Percentiles rank a stretch among this genome's conserved stretches.
Evolutionary conservation across 2,888 invertebrate species (phyloP).

Genomic region (Rhagonycha lutea): DNA sequence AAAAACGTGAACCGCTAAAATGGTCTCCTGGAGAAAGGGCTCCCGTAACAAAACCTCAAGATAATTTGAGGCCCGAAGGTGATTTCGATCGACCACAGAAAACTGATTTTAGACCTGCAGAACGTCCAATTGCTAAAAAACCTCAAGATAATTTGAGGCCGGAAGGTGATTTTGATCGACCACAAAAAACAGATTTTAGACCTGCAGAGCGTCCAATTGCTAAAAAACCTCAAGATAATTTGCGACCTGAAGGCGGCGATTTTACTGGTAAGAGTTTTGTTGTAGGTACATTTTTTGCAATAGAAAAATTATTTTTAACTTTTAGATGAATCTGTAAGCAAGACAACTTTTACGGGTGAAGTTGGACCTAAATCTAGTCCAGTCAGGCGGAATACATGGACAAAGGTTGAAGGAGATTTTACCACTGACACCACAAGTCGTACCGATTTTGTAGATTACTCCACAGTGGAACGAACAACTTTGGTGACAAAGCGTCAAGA

Average conservation of each 20-base stretch:
- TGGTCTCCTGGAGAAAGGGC: constrained; percentile 57
- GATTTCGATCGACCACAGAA: constrained; percentile 56
- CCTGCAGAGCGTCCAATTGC: constrained; percentile 53
- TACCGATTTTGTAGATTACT: constrained; percentile 69
- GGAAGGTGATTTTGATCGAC: constrained; percentile 62
- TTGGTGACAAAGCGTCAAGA: constrained; percentile 64
- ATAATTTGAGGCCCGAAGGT: constrained; percentile 57
- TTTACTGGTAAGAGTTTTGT: constrained; percentile 58
- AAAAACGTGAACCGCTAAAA: constrained; percentile 40
- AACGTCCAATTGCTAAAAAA: constrained; percentile 50
- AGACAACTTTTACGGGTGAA: constrained; percentile 71
- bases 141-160: constrained; percentile 55
- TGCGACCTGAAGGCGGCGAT: constrained; percentile 63
- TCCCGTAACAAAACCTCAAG: constrained; percentile 57
- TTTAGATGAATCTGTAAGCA: constrained; percentile 72
- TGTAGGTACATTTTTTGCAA: neutral
- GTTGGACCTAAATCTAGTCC: constrained; percentile 67
- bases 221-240: constrained; percentile 53
- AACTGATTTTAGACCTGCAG: constrained; percentile 55
- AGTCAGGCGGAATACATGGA: constrained; percentile 75
- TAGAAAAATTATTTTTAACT: constrained; percentile 30
- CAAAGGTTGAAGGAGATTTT: constrained; percentile 77
- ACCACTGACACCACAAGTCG: constrained; percentile 69
- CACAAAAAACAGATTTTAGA: constrained; percentile 53
- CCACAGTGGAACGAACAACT: constrained; percentile 62